Evolutionary conservation across 2,797 vertebrate genomes (phyloP).

Genomic region (Varecia variegata): DNA sequence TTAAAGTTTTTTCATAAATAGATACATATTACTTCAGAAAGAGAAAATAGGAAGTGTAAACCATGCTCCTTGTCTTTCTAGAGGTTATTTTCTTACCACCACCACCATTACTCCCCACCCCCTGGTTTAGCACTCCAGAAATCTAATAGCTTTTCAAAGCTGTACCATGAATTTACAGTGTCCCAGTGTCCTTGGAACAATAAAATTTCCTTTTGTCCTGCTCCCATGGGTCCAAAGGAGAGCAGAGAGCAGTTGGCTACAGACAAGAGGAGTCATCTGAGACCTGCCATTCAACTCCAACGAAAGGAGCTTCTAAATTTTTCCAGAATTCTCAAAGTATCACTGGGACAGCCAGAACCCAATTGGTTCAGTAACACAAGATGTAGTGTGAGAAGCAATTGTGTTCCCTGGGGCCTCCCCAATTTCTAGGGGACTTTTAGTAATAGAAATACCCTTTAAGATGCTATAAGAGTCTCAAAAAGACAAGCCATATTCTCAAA

Average conservation of each 20-base stretch:
- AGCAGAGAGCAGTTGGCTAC: background rate
- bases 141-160: background rate
- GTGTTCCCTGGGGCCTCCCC: background rate
- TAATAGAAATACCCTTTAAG: background rate
- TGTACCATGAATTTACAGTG: background rate
- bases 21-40: background rate
- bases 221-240: background rate
- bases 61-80: background rate
- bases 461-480: background rate
- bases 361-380: background rate
- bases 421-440: background rate
- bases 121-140: background rate
- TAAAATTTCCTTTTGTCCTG: background rate
- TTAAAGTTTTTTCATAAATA: background rate
- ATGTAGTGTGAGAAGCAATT: background rate
- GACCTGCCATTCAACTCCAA: background rate
- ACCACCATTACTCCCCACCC: background rate
- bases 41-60: background rate
- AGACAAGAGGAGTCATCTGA: background rate
- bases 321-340: background rate
- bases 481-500: background rate
- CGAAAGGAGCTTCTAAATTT: background rate
- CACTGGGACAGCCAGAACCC: background rate
- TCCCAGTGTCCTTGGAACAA: background rate
- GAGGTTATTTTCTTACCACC: background rate